Evolutionary conservation across 2,797 vertebrate genomes (phyloP), one percentile per base, ranked within the genome.

Genomic region (Chromis chromis): DNA sequence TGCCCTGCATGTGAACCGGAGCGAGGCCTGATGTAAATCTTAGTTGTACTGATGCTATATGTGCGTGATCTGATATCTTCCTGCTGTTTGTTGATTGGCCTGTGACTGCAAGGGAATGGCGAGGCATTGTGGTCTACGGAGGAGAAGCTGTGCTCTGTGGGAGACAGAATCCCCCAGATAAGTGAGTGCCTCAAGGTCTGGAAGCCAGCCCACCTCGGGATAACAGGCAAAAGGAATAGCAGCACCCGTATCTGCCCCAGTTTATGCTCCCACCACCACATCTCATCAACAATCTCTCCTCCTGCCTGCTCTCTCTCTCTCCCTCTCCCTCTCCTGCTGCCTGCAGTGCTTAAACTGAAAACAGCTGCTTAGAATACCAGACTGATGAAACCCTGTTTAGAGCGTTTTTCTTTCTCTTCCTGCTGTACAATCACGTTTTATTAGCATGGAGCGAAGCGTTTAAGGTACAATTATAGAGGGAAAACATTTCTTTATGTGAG

Each of bases 341-440:
- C 92, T 86, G 91, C 86, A 90, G 89, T 80, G 91, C 92, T 89
- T 91, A 94, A 96, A 96, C 93, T 94, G 84, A 94, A 96, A 96
- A 94, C 95, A 96, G 94, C 94, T 96, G 95, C 92, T 93, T 91
- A 87, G 92, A 95, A 95, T 96, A 94, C 95, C 94, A 96, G 94
- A 95, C 93, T 92, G 94, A 95, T 95, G 94, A 95, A 95, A 92
- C 91, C 90, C 93, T 92, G 91, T 92, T 93, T 90, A 88, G 85
- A 88, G 87, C 77, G 54, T 83, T 82, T 25, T 54, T 52, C 76
- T 84, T 84, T 77, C 81, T 86, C 91, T 82, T 93, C 86, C 84
- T 90, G 84, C 82, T 90, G 87, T 91, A 94, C 94, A 94, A 93
- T 93, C 94, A 89, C 84, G 91, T 93, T 95, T 95, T 94, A 96